Conservation (phyloP, 2,113 vertebrate genomes). For the Alosa alosa region DNA sequence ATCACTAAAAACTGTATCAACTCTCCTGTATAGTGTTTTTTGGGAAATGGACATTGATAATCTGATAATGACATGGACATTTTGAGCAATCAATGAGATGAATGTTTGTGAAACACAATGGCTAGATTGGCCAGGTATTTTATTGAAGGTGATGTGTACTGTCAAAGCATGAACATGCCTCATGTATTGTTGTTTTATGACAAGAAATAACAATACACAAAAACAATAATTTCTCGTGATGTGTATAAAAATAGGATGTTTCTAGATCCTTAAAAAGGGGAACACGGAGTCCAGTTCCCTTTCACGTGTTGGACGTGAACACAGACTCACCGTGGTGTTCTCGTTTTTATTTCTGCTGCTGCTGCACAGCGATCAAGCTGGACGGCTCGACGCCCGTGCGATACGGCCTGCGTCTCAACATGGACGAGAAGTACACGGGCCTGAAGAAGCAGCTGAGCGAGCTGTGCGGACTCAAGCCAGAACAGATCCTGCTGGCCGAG, state of each 20-base stretch:
- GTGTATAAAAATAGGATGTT: neutral
- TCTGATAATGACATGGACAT: no score
- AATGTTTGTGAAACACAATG: no score
- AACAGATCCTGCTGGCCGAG: slow-evolving; percentile 95
- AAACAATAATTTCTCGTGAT: neutral
- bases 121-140: no score
- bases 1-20: no score
- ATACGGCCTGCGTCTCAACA: slow-evolving; percentile 89
- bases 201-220: neutral
- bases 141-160: neutral
- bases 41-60: no score
- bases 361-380: slow-evolving; percentile 86
- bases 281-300: neutral
- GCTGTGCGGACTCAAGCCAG: slow-evolving; percentile 89
- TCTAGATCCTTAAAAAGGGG: neutral
- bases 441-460: slow-evolving; percentile 95
- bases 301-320: neutral
- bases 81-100: no score
- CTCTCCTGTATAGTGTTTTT: no score
- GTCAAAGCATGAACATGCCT: neutral
- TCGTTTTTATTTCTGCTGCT: neutral
- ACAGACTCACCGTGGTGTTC: neutral
- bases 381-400: slow-evolving; percentile 92
- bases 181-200: neutral
- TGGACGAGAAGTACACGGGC: slow-evolving; percentile 97